Conservation (phyloP, 2,113 vertebrate species). For the Campylomormyrus numenius region DNA sequence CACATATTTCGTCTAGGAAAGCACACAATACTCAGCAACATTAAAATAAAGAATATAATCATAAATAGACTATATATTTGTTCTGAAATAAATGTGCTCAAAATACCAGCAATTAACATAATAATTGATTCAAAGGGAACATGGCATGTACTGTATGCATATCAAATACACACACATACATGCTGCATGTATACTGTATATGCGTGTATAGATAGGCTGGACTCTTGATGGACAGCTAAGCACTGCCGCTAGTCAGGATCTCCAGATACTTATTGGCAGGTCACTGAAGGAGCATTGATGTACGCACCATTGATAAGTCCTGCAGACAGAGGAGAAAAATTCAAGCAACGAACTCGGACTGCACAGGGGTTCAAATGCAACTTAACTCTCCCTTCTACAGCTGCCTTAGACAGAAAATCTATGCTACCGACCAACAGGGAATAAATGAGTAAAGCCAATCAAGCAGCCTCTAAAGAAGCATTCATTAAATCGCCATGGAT, state of each 20-base stretch:
- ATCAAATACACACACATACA: background rate
- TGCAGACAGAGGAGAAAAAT: background rate
- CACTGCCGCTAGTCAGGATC: background rate
- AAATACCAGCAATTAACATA: background rate
- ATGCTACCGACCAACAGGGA: slow-evolving; percentile 21
- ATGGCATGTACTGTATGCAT: background rate
- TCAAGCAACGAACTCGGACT: background rate
- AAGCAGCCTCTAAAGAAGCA: slow-evolving; percentile 19
- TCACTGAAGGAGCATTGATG: slow-evolving; percentile 28
- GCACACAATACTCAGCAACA: background rate
- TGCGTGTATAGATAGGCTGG: background rate
- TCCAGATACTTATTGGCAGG: slow-evolving; percentile 22
- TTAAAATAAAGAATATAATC: background rate
- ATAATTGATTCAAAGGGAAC: background rate
- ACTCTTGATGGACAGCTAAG: background rate
- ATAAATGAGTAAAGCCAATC: slow-evolving; percentile 32
- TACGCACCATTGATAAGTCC: slow-evolving; percentile 27
- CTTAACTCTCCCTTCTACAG: slow-evolving; percentile 28
- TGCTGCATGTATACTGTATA: background rate
- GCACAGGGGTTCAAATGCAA: slow-evolving; percentile 25
- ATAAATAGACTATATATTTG: background rate
- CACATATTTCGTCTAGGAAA: background rate
- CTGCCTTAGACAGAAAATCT: slow-evolving; percentile 34
- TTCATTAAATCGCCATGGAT: slow-evolving; percentile 34
- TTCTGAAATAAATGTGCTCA: background rate